Evolutionary conservation across 2,113 vertebrate species (phyloP).

Genomic region (Oncorhynchus keta): DNA sequence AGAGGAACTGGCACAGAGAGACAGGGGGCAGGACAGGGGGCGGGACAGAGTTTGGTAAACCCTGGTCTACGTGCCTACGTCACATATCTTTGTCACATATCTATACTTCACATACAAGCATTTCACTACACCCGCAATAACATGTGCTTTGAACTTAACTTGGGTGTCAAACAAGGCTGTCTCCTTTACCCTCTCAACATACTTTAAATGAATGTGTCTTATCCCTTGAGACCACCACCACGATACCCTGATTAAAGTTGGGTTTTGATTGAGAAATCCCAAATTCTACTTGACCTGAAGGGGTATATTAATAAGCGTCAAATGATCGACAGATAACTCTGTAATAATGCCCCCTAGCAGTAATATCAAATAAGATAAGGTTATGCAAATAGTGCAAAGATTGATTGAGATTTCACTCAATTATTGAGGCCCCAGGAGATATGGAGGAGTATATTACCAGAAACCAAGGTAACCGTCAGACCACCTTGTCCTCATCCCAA

Average conservation of each 20-base stretch:
- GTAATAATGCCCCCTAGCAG: conserved; percentile 50
- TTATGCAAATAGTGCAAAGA: conserved; percentile 44
- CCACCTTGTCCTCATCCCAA: conserved; percentile 20
- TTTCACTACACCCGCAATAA: too few relatives aligned
- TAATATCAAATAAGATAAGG: conserved; percentile 49
- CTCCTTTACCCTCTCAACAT: background rate
- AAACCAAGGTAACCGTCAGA: conserved; percentile 25
- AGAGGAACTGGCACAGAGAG: too few relatives aligned
- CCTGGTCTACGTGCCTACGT: too few relatives aligned
- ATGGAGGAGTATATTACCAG: conserved; percentile 23
- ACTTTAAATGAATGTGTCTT: background rate
- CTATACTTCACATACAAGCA: too few relatives aligned
- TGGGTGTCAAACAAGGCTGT: too few relatives aligned
- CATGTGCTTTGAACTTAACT: too few relatives aligned
- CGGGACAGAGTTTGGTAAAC: too few relatives aligned
- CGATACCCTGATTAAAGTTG: conserved; percentile 32
- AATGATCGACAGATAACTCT: conserved; percentile 40
- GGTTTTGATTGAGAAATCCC: conserved; percentile 45
- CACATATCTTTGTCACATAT: too few relatives aligned
- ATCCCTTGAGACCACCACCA: background rate
- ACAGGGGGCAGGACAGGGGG: too few relatives aligned
- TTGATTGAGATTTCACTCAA: conserved; percentile 54
- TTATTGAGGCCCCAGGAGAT: conserved; percentile 46
- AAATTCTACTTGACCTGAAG: conserved; percentile 41
- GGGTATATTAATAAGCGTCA: conserved; percentile 32